Percentiles rank a stretch among this genome's conserved stretches.
phyloP scores from a whole-genome alignment of 2,888 invertebrate species.

The Perizoma affinitatum region DNA sequence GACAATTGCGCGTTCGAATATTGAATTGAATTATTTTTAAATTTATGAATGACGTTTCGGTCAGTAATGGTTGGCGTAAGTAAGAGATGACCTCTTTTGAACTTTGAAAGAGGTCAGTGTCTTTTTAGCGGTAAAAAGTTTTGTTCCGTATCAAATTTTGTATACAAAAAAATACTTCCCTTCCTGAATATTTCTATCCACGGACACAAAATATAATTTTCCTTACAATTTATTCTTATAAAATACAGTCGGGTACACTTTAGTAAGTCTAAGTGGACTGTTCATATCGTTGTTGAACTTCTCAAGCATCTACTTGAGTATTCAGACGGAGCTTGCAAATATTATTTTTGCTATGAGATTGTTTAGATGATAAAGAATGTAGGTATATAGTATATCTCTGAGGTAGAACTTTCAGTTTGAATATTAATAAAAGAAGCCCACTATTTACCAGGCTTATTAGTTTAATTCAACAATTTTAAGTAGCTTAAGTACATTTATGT shows the following conservation, averaged over 20 bases:
- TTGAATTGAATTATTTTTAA: conserved; percentile 52
- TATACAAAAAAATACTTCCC: too few species aligned
- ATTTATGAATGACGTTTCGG: conserved; percentile 14
- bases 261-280: conserved; percentile 75
- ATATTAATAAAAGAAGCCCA: too few species aligned
- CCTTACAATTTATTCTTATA: conserved; percentile 25
- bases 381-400: not conserved
- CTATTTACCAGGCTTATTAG: too few species aligned
- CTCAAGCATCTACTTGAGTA: conserved; percentile 56
- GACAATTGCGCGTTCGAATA: conserved; percentile 51
- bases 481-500: too few species aligned
- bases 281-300: conserved; percentile 68
- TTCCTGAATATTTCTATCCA: conserved; percentile 3
- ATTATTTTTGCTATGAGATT: conserved; percentile 28
- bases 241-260: conserved; percentile 61
- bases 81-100: conserved; percentile 56
- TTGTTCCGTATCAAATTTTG: not conserved
- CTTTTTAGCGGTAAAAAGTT: conserved; percentile 6
- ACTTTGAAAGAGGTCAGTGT: conserved; percentile 40
- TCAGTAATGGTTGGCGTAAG: conserved; percentile 8
- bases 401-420: too few species aligned
- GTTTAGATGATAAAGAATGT: too few species aligned
- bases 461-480: too few species aligned
- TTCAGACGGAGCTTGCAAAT: conserved; percentile 51
- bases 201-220: conserved; percentile 30